Evolutionary conservation across 2,888 invertebrate genomes (phyloP), one percentile per base, ranked within the genome.

Genomic region (Dasysyrphus tricinctus): DNA sequence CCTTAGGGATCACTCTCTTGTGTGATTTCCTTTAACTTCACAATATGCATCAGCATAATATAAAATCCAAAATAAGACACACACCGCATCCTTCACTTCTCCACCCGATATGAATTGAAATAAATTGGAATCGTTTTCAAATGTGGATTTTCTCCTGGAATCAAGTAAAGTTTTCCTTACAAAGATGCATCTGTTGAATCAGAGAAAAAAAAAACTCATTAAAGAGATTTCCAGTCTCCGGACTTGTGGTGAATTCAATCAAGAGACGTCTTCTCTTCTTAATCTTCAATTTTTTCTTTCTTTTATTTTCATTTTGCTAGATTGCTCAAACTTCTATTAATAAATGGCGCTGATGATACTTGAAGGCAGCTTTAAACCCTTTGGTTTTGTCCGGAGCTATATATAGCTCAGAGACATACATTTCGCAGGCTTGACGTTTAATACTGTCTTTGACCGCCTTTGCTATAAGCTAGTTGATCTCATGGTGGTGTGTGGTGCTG

Each of bases 341-440:
- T 85, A 85, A 85, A 85, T 81, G 85, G 85, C 85, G 77, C 85
- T 85, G 85, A 85, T 85, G 80, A 81, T 85, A 85, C 81, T 81
- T 74, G 73, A 81, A 78, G 81, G 85, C 49, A 65, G 73, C 56
- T 37, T 32, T 65, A 12, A 24, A 34, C 61, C 49, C 39, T 65
- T 51, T 56, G 34, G 32, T 39, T 44, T 14, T 39, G 47, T 49
- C n/a, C 9, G 1, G 5, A 16, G 34, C 77, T 85, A 85, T 77
- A 85, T 81, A 85, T 85, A 85, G 81, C 73, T 44, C 80, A 81
- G 85, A 77, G 85, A 81, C 85, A 85, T 85, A 78, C 77, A 81
- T 81, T 85, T 77, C 29, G 72, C 51, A 32, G 59, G 56, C 57
- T 61, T 79, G 82, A 78, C 29, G 72, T 67, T 73, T 44, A 47